Conservation (phyloP, 2,797 vertebrate species). For the Liparis tanakae region DNA sequence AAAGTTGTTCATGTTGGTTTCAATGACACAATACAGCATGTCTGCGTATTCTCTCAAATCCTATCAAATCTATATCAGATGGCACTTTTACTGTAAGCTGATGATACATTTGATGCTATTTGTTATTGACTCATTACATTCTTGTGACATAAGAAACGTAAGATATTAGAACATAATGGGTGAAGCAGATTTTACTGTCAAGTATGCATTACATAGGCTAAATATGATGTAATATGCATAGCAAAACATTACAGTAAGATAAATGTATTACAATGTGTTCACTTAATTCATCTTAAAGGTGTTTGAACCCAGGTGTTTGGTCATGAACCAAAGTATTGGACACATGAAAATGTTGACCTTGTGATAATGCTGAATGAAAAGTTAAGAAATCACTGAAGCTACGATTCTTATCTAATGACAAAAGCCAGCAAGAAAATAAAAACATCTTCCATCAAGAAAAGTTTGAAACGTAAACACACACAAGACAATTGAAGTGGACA, state of each 20-base stretch:
- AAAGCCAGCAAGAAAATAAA: conserved; percentile 7
- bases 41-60: too few species aligned
- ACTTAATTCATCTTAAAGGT: background rate
- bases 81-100: too few species aligned
- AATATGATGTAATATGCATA: background rate
- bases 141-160: background rate
- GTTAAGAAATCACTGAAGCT: background rate
- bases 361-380: background rate
- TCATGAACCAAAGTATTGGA: too few species aligned
- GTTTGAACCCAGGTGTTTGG: background rate
- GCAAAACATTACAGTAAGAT: background rate
- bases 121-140: background rate
- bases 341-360: background rate
- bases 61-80: too few species aligned
- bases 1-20: background rate
- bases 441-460: background rate
- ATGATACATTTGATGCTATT: background rate
- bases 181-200: background rate
- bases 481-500: conserved; percentile 32
- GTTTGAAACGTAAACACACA: conserved; percentile 18
- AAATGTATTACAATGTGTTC: too few species aligned
- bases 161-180: background rate
- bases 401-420: too few species aligned
- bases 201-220: background rate
- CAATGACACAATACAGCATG: background rate